phyloP scores from a whole-genome alignment of 2,797 vertebrate genomes.

The Rhinella marina region DNA sequence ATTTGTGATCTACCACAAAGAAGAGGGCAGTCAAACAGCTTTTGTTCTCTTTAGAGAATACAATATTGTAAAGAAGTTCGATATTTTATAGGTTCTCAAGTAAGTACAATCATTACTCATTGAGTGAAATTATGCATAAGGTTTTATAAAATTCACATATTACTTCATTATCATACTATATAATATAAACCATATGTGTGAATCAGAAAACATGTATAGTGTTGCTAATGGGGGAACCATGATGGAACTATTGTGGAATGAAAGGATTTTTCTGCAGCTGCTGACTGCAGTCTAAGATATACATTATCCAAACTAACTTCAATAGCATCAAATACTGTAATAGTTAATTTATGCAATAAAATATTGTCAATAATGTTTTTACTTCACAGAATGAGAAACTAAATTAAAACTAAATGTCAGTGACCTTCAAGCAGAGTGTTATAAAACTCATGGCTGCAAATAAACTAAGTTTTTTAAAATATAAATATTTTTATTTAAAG shows the following conservation, averaged over 20 bases:
- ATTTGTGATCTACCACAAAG: no score
- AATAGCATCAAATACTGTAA: background rate
- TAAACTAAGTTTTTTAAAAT: background rate
- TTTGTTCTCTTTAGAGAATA: no score
- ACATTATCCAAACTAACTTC: background rate
- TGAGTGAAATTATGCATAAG: no score
- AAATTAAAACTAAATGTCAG: no score
- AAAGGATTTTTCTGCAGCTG: background rate
- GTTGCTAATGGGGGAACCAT: background rate
- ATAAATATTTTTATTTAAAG: no score
- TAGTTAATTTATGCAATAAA: background rate
- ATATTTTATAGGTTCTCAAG: no score
- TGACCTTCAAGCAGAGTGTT: no score
- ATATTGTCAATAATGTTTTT: background rate
- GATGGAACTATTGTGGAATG: background rate
- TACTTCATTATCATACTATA: background rate
- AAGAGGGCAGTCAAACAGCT: no score
- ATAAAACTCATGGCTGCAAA: background rate
- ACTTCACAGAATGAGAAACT: background rate
- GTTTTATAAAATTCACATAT: background rate
- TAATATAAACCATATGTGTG: background rate
- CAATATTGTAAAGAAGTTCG: no score
- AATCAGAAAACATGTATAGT: background rate
- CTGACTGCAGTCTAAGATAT: background rate
- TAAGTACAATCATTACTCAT: no score